Percentiles rank a stretch among this genome's conserved stretches.
Evolutionary conservation across 2,113 vertebrate species (phyloP).

Genomic region (Pterocles burchelli): DNA sequence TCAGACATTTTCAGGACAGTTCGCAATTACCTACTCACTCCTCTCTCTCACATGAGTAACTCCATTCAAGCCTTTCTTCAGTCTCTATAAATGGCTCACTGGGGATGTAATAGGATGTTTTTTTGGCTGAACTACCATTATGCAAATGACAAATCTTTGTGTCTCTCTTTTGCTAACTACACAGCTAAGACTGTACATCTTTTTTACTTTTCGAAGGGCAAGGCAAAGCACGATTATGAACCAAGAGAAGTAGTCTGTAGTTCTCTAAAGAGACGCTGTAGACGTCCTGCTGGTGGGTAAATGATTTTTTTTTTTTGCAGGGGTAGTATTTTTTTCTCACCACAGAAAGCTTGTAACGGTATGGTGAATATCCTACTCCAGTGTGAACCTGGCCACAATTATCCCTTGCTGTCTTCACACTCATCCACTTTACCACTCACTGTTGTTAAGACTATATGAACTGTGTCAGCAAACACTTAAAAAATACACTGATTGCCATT

Average conservation of each 20-base stretch:
- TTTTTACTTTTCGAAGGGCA: neutral
- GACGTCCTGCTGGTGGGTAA: neutral
- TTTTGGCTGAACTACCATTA: constrained; percentile 1
- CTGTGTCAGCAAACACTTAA: neutral
- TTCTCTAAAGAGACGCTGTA: neutral
- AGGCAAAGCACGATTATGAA: neutral
- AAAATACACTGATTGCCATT: neutral
- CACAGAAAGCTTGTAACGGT: neutral
- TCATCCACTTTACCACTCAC: neutral
- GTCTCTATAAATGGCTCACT: neutral
- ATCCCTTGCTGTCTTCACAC: neutral
- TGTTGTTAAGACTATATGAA: neutral
- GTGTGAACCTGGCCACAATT: neutral
- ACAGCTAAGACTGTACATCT: neutral
- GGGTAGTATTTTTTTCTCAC: neutral
- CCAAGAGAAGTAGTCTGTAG: neutral
- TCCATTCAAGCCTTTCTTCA: constrained; percentile 17
- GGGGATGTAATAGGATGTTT: neutral
- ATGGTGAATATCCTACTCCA: neutral
- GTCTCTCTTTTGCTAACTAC: neutral
- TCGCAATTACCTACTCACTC: neutral
- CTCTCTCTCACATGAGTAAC: constrained; percentile 39
- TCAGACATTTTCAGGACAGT: neutral
- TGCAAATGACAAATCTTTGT: constrained; percentile 3
- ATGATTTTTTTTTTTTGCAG: neutral